Base-by-base conservation (phyloP, 2,113 vertebrate species). In the Albula goreensis region DNA sequence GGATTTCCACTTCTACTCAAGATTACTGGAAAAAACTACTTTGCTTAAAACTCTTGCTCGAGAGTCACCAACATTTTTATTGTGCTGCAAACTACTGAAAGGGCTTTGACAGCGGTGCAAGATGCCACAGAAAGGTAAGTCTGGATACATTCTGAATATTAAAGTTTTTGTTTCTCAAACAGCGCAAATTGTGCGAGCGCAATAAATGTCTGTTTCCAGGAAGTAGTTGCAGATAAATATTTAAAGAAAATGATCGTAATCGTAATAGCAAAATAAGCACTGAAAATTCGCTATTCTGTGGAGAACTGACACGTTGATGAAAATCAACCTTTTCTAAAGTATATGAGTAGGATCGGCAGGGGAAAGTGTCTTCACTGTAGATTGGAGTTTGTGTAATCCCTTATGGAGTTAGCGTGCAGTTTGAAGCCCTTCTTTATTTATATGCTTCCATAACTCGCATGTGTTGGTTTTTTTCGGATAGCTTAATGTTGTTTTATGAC, bases 81-180 rank as follows among this genome's bases (percentile, higher is more conserved):
- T 94, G 94, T 94, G 95, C 93, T 96, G 95, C 96, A 94, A 95
- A 96, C 94, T 96, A 95, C 96, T 97, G 95, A 95, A 93, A 96
- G 95, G 96, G 95, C 94, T 95, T 94, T 95, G 96, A 95, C 95
- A 96, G 93, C 94, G 90, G 94, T 92, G 92, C 94, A 97, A 95
- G 96, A 98, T 99, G 97, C 97, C 97, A 95, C 97, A 96, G 94
- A 96, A 98, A 99, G 98, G 97, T 99, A 96, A 98, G 97, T 96
- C 90, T 50, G 50, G 22, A 48, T 12, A 91, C 85, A 74, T 31
- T 85, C 11, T 81, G 53, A 83, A 89, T 91, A 92, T 22, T n/a
- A 70, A 74, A 74, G 70, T 74, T 50, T 87, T 52, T 48, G 56
- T 48, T 31, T 66, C 80, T 78, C 41, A 78, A 41, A 13, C 48